A percentile compares a stretch with the other conserved stretches of the same genome.
Conservation (phyloP, 2,797 vertebrate genomes). For the Orestias chungarensis region DNA sequence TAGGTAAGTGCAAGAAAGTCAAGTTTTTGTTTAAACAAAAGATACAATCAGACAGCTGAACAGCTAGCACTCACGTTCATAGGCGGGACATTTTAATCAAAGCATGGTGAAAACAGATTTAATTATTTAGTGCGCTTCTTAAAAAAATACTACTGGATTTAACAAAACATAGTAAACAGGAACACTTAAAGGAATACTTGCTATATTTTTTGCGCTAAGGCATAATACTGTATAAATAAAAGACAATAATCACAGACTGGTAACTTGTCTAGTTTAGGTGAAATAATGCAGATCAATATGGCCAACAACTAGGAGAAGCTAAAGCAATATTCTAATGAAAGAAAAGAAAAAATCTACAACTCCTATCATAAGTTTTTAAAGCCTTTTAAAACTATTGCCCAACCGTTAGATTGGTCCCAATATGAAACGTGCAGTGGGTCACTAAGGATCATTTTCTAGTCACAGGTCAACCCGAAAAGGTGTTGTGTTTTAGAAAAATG, state of each 20-base stretch:
- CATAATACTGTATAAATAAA: constrained; percentile 65
- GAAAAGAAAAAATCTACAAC: too few species aligned
- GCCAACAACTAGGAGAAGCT: too few species aligned
- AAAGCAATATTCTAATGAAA: too few species aligned
- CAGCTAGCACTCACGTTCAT: constrained; percentile 31
- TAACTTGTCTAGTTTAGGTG: neutral
- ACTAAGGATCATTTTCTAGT: neutral
- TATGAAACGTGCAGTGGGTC: neutral
- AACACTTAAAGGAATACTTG: constrained; percentile 28
- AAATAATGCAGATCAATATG: neutral
- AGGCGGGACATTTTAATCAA: constrained; percentile 40
- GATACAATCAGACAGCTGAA: constrained; percentile 32
- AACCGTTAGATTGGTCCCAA: neutral
- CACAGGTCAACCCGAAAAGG: neutral
- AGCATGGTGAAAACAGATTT: constrained; percentile 18
- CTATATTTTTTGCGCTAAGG: constrained; percentile 51
- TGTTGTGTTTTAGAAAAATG: neutral
- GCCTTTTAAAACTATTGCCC: too few species aligned
- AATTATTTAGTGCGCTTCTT: constrained; percentile 44
- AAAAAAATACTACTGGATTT: constrained; percentile 42
- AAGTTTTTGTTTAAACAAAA: constrained; percentile 54
- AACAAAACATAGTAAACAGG: constrained; percentile 38
- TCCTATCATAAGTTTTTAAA: too few species aligned
- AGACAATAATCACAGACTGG: constrained; percentile 42
- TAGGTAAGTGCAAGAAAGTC: constrained; percentile 65